phyloP scores from a whole-genome alignment of 2,797 vertebrate species.

The Enteromius treurensis region DNA sequence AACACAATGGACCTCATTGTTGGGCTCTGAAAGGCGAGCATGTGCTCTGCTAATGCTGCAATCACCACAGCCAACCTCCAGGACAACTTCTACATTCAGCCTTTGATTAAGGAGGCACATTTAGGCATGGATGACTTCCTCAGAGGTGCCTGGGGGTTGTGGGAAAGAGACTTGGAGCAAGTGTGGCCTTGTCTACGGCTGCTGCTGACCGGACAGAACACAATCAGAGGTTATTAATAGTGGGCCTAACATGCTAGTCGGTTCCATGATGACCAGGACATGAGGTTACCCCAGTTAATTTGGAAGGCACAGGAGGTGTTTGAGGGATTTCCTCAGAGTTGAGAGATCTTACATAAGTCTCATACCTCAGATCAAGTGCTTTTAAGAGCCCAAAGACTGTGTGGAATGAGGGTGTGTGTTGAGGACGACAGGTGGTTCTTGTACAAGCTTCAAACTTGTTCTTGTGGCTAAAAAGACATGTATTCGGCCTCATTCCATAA shows the following conservation, averaged over 20 bases:
- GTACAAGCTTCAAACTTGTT: slow-evolving; percentile 7
- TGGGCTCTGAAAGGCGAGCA: slow-evolving; percentile 78
- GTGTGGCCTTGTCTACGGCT: slow-evolving; percentile 67
- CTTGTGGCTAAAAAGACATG: slow-evolving; percentile 15
- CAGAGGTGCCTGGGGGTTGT: slow-evolving; percentile 81
- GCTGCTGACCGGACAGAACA: slow-evolving; percentile 57
- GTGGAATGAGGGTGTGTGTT: slow-evolving; percentile 15
- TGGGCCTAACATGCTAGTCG: slow-evolving; percentile 11
- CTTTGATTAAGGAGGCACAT: slow-evolving; percentile 87
- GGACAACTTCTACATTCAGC: slow-evolving; percentile 83
- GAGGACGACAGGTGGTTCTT: slow-evolving; percentile 16
- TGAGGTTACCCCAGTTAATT: slow-evolving; percentile 22
- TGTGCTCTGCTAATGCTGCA: slow-evolving; percentile 83
- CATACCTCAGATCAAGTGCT: slow-evolving; percentile 26
- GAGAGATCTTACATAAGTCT: slow-evolving; percentile 14
- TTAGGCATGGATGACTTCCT: slow-evolving; percentile 90
- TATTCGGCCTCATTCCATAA: slow-evolving; percentile 36
- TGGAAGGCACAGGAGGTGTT: slow-evolving; percentile 4
- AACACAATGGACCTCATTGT: slow-evolving; percentile 84
- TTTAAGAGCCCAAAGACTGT: not conserved
- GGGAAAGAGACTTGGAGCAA: slow-evolving; percentile 75
- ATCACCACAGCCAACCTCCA: slow-evolving; percentile 81
- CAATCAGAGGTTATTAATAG: slow-evolving; percentile 61
- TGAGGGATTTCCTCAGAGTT: slow-evolving; percentile 13
- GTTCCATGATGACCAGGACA: slow-evolving; percentile 10